These are phyloP conservation scores for Rhopilema esculentum DNA, from an alignment of 30 jellyfish, hydroid and myxozoan species.

Conservation along the genomic window DNA sequence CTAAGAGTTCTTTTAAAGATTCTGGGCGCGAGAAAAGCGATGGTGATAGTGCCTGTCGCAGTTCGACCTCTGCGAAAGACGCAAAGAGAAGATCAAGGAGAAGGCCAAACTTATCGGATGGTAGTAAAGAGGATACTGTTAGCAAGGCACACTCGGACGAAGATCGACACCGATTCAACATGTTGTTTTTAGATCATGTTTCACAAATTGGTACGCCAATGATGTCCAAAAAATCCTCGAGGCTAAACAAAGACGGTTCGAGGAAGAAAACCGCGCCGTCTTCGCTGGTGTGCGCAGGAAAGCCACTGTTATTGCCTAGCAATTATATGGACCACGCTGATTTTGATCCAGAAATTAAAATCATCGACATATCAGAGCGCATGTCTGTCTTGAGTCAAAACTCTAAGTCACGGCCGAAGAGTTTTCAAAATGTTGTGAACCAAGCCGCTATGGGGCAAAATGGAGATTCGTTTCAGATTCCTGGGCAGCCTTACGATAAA, in stretches of 20 bases:
- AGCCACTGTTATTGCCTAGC: neutral
- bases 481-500: conserved; percentile 42
- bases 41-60: neutral
- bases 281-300: neutral
- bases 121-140: conserved; percentile 44
- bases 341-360: conserved; percentile 25
- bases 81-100: conserved; percentile 1
- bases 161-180: conserved; percentile 31
- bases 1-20: neutral
- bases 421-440: neutral
- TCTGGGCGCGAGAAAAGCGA: neutral
- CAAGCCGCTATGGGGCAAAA: neutral
- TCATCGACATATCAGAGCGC: conserved; percentile 51
- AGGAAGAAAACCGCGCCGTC: conserved; percentile 28
- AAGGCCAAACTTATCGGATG: conserved; percentile 32
- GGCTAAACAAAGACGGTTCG: neutral
- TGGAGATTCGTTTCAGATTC: conserved; percentile 4
- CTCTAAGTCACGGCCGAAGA: conserved; percentile 8
- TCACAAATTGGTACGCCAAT: neutral
- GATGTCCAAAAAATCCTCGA: conserved; percentile 6
- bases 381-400: conserved; percentile 31
- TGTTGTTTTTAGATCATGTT: conserved; percentile 10
- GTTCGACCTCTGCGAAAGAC: conserved; percentile 25
- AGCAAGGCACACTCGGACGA: conserved; percentile 52
- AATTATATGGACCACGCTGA: neutral